Conservation (phyloP, 2,113 vertebrate genomes). For the Zapus hudsonius region DNA sequence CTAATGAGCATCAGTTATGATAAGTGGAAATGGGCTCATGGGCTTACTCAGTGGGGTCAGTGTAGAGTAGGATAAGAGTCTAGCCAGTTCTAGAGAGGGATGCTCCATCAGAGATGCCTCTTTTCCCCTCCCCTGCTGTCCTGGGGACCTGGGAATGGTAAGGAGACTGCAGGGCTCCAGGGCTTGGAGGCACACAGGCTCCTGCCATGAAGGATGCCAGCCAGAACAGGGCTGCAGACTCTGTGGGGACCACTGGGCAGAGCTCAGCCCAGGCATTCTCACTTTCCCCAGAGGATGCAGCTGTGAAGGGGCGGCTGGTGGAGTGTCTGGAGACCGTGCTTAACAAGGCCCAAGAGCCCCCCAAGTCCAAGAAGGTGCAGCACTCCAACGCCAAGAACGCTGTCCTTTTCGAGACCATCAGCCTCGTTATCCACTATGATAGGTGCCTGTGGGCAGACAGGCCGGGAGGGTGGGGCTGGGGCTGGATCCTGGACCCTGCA, state of each 20-base stretch:
- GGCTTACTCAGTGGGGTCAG: background rate
- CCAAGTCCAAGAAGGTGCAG: conserved; percentile 98
- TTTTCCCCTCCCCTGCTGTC: background rate
- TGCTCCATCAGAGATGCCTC: background rate
- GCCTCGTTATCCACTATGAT: conserved; percentile 92
- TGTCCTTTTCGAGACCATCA: conserved; percentile 94
- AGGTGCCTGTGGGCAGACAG: conserved; percentile 40
- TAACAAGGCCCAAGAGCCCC: conserved; percentile 96
- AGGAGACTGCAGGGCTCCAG: background rate
- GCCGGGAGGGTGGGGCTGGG: too few species aligned
- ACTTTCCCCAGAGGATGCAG: conserved; percentile 86
- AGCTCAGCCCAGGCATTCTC: background rate
- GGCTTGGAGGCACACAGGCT: too few species aligned
- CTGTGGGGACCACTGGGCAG: accelerated
- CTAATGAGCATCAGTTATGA: background rate
- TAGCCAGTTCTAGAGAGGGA: background rate
- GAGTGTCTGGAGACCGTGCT: conserved; percentile 96
- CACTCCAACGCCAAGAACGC: conserved; percentile 97
- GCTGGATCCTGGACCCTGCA: too few species aligned
- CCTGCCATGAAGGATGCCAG: background rate
- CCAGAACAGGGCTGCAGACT: background rate
- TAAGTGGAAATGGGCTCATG: background rate
- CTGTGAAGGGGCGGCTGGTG: conserved; percentile 93
- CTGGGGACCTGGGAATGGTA: background rate
- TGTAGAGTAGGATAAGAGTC: background rate